Percentiles rank a stretch among this genome's conserved stretches.
phyloP scores from a whole-genome alignment of 2,888 invertebrate genomes.

The Caenorhabditis zanzibari region DNA sequence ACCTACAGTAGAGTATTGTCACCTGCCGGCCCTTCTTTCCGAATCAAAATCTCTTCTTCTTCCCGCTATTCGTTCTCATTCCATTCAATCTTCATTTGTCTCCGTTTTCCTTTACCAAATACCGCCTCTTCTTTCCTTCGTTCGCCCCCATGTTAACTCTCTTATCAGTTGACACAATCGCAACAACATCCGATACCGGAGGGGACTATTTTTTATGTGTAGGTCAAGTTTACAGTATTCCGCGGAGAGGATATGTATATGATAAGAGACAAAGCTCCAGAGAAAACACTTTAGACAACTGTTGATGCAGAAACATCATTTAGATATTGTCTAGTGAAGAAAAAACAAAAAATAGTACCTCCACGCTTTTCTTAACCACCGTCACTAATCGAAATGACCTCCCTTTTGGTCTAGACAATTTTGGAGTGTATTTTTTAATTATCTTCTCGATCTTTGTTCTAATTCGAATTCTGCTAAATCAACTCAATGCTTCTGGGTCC shows the following conservation, averaged over 20 bases:
- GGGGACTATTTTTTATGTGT: slow-evolving; percentile 22
- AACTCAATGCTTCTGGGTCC: not conserved
- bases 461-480: slow-evolving; percentile 1
- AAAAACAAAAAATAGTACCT: not conserved
- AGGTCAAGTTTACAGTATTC: slow-evolving; percentile 1
- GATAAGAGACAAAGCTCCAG: too few relatives aligned
- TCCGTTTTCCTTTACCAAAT: slow-evolving; percentile 26
- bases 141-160: slow-evolving; percentile 2
- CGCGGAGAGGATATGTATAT: not conserved
- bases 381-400: slow-evolving; percentile 29
- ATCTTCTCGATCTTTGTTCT: slow-evolving; percentile 21
- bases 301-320: not conserved
- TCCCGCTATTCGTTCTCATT: too few relatives aligned
- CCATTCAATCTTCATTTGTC: slow-evolving; percentile 41
- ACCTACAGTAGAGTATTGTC: not conserved
- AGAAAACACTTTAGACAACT: too few relatives aligned
- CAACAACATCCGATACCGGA: slow-evolving; percentile 11
- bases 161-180: slow-evolving; percentile 40
- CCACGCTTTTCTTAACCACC: slow-evolving; percentile 26
- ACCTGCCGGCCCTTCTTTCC: slow-evolving; percentile 6
- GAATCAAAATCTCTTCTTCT: slow-evolving; percentile 20
- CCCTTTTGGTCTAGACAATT: not conserved
- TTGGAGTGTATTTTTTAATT: slow-evolving; percentile 13
- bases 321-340: not conserved
- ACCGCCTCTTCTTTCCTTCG: slow-evolving; percentile 7